phyloP scores from a whole-genome alignment of 2,113 vertebrate genomes.

The Gobius niger region DNA sequence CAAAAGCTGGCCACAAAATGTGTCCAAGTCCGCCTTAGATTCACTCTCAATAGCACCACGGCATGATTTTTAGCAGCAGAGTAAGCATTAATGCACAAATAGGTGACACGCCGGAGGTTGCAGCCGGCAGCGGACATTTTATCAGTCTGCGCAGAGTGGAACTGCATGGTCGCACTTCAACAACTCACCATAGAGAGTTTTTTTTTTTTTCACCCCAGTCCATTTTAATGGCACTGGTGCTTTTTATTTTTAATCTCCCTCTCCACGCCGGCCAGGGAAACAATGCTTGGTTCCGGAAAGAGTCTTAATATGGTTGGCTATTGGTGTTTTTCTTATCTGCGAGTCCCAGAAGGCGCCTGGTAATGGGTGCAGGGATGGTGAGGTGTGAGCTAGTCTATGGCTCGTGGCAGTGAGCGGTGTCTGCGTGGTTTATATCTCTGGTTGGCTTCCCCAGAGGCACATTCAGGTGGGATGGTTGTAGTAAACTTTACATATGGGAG shows the following conservation, averaged over 20 bases:
- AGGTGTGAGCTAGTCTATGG: conserved; percentile 17
- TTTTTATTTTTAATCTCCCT: conserved; percentile 68
- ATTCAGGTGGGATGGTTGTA: neutral
- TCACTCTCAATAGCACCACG: conserved; percentile 5
- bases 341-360: conserved; percentile 43
- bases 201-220: conserved; percentile 40
- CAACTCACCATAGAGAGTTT: conserved; percentile 40
- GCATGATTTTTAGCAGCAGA: conserved; percentile 20
- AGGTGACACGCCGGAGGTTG: conserved; percentile 12
- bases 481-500: conserved; percentile 1
- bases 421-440: neutral
- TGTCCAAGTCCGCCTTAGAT: conserved; percentile 11
- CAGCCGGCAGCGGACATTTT: conserved; percentile 41
- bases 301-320: conserved; percentile 35
- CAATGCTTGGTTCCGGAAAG: conserved; percentile 50
- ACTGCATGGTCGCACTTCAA: conserved; percentile 34
- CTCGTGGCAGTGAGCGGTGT: neutral
- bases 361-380: conserved; percentile 45
- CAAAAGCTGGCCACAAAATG: conserved; percentile 11
- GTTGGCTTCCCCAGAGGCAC: neutral
- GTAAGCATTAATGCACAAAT: conserved; percentile 40
- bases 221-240: conserved; percentile 48
- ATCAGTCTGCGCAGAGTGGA: conserved; percentile 45
- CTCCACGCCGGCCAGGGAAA: conserved; percentile 51
- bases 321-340: conserved; percentile 63